Conservation (phyloP, 2,113 vertebrate genomes). For the Parus major region DNA sequence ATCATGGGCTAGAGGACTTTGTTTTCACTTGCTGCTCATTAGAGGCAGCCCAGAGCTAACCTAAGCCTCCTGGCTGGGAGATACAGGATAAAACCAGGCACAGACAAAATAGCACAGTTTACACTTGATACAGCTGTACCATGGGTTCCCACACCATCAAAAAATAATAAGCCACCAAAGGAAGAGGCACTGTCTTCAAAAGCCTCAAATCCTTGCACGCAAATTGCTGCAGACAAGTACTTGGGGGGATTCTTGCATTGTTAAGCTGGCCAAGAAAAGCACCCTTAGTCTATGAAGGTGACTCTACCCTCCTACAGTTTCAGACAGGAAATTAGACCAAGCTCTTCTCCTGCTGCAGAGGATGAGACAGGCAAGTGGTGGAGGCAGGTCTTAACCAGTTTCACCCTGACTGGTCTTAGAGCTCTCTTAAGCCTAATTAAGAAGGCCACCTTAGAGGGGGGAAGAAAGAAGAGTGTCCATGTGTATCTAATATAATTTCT, state of each 20-base stretch:
- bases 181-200: background rate
- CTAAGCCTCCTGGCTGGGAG: slow-evolving; percentile 1
- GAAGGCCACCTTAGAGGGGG: background rate
- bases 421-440: background rate
- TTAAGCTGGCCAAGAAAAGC: background rate
- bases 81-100: slow-evolving; percentile 27
- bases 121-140: background rate
- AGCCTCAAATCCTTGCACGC: background rate
- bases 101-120: slow-evolving; percentile 35
- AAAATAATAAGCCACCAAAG: background rate
- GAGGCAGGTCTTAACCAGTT: background rate
- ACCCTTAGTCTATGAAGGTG: background rate
- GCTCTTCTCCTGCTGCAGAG: background rate
- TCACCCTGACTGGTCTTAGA: background rate
- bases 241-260: background rate
- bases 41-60: slow-evolving; percentile 27
- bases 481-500: background rate
- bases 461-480: background rate
- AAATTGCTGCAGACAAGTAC: background rate
- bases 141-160: background rate
- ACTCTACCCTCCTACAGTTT: background rate
- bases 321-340: background rate
- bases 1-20: background rate
- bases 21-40: slow-evolving; percentile 50
- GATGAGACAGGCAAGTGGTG: background rate